Percentiles rank a stretch among this genome's conserved stretches.
Evolutionary conservation across 1,140 invertebrate species (phyloP).

Genomic region (Dufourea novaeangliae): DNA sequence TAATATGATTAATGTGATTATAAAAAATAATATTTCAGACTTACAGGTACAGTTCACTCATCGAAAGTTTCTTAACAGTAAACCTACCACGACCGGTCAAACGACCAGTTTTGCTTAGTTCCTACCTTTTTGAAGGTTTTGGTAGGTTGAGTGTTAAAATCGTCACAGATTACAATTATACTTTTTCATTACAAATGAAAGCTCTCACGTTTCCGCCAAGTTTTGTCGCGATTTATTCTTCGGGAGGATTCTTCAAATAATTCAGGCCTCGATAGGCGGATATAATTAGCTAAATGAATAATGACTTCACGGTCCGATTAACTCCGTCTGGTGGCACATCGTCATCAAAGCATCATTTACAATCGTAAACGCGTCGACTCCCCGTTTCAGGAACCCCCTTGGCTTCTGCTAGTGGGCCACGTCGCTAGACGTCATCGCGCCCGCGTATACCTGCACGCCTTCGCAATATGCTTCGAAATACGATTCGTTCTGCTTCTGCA

Average conservation of each 20-base stretch:
- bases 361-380: slow-evolving; percentile 62
- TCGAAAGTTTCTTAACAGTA: no score
- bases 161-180: no score
- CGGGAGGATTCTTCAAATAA: neutral
- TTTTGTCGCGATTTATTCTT: no score
- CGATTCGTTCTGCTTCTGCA: slow-evolving; percentile 68
- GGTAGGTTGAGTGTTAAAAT: no score
- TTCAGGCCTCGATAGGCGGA: neutral
- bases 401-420: slow-evolving; percentile 8
- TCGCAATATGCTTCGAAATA: slow-evolving; percentile 70
- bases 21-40: no score
- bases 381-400: slow-evolving; percentile 31
- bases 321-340: slow-evolving; percentile 60
- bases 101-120: no score
- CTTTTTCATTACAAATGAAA: no score
- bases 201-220: no score
- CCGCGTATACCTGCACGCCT: slow-evolving; percentile 60
- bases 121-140: no score
- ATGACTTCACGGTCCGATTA: slow-evolving; percentile 62
- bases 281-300: slow-evolving; percentile 54
- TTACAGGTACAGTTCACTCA: no score
- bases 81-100: no score
- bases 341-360: slow-evolving; percentile 71
- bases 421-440: slow-evolving; percentile 4
- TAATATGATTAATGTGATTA: no score